Evolutionary conservation across 1,140 invertebrate species (phyloP), one percentile per base, ranked within the genome.

Genomic region (Bicyclus anynana): DNA sequence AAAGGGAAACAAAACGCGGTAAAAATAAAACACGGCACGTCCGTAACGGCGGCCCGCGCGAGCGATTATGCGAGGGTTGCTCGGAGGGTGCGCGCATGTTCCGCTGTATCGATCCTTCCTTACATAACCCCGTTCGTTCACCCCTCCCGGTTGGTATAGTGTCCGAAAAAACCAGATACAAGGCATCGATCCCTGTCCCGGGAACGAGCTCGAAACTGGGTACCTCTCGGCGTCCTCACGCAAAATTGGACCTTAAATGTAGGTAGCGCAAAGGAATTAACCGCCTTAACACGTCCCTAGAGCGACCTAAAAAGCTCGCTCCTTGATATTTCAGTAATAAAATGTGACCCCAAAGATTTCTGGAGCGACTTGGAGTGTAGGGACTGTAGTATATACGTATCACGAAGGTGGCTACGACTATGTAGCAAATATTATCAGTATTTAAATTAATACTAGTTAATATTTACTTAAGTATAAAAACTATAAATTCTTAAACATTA

Each of bases 1-100:
- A 88, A 87, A 87, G 80, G 81, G 83, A 85, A 88, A 85, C 80
- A 87, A 86, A 86, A 88, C 77, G 80, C 85, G 83, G 79, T 81
- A 85, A 88, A 81, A 86, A 77, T 74, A 86, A 74, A 74, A 71
- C 59, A 65, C 69, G 74, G 76, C 74, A 83, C 82, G 80, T 76
- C 79, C 77, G 77, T 68, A 53, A 57, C 58, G 72, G 72, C 61
- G 72, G 80, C 79, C 79, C 83, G 79, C 83, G 77, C 73, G 79
- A 77, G 67, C 74, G 68, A 65, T 72, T 78, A 63, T 84, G 77
- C 62, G 58, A 65, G 72, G 74, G 75, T 61, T 38, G 67, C 48
- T 21, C 50, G 57, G 38, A 58, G 66, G 66, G 67, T 59, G 54
- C 67, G 83, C 82, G 83, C 83, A 77, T 76, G 75, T 53, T 64